Conservation (phyloP, 2,888 invertebrate species). For the Anagyrus pseudococci region DNA sequence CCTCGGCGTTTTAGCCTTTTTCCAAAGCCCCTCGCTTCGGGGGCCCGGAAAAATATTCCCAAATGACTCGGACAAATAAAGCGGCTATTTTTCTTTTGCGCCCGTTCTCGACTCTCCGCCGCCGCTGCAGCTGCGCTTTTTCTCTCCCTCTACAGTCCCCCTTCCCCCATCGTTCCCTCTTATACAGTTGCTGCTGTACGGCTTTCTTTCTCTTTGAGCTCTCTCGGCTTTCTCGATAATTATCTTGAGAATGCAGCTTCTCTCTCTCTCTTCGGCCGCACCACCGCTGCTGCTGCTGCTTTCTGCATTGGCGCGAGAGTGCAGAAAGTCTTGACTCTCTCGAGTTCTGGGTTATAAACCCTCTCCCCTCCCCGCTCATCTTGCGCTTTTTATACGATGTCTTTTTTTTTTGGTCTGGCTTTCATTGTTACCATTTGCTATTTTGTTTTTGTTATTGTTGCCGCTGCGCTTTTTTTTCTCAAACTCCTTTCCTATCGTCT, state of each 20-base stretch:
- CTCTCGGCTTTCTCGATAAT: conserved; percentile 19
- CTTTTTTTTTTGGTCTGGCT: too few species aligned
- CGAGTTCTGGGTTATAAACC: conserved; percentile 41
- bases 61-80: conserved; percentile 31
- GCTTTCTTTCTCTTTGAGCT: not conserved
- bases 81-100: conserved; percentile 9
- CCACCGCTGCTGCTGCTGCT: not conserved
- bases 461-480: too few species aligned
- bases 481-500: too few species aligned
- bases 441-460: too few species aligned
- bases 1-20: conserved; percentile 25
- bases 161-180: not conserved
- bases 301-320: conserved; percentile 12
- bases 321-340: not conserved
- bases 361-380: too few species aligned
- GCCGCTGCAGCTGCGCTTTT: not conserved
- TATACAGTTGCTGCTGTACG: not conserved
- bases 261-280: not conserved
- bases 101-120: not conserved
- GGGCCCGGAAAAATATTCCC: conserved; percentile 40
- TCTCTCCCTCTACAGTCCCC: not conserved
- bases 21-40: too few species aligned
- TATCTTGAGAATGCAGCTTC: conserved; percentile 14
- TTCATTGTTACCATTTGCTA: too few species aligned
- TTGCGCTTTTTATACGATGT: too few species aligned